Evolutionary conservation across 2,797 vertebrate genomes (phyloP).

Genomic region (Malacoraja senta): DNA sequence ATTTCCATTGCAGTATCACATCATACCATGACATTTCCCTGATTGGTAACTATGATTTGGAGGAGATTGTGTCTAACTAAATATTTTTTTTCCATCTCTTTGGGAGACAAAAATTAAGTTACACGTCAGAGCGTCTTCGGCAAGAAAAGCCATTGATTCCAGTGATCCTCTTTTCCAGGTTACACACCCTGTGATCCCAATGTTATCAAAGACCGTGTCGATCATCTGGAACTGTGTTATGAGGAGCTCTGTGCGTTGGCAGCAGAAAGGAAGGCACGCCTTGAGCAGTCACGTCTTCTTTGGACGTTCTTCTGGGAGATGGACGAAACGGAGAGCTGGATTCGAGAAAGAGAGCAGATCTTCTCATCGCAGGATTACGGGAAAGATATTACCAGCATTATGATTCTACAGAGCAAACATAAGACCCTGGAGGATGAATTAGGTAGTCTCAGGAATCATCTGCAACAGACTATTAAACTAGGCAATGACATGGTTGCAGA

Average conservation of each 20-base stretch:
- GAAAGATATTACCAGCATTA: constrained; percentile 83
- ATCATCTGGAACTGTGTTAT: constrained; percentile 78
- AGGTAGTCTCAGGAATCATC: constrained; percentile 62
- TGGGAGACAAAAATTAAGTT: background rate
- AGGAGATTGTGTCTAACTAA: background rate
- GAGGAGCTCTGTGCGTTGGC: constrained; percentile 74
- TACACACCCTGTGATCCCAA: constrained; percentile 95
- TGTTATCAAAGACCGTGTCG: constrained; percentile 79
- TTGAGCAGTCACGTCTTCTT: constrained; percentile 80
- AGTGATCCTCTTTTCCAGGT: constrained; percentile 53
- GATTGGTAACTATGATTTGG: background rate
- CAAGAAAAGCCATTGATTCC: background rate
- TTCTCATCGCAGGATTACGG: constrained; percentile 87
- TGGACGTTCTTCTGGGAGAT: constrained; percentile 93
- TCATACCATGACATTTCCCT: background rate
- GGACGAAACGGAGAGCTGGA: constrained; percentile 86
- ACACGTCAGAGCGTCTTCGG: background rate
- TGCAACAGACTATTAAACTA: constrained; percentile 64
- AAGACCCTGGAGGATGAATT: constrained; percentile 87
- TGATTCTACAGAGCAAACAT: constrained; percentile 84
- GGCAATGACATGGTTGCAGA: constrained; percentile 67
- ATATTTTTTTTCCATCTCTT: background rate
- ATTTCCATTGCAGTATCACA: background rate
- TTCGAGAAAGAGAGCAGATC: constrained; percentile 89
- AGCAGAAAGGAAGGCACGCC: constrained; percentile 64